A percentile compares a stretch with the other conserved stretches of the same genome.
These are phyloP conservation scores for Cladopsammia gracilis DNA, from an alignment of 64 coral and sea anemone genomes.

Conservation along the genomic window DNA sequence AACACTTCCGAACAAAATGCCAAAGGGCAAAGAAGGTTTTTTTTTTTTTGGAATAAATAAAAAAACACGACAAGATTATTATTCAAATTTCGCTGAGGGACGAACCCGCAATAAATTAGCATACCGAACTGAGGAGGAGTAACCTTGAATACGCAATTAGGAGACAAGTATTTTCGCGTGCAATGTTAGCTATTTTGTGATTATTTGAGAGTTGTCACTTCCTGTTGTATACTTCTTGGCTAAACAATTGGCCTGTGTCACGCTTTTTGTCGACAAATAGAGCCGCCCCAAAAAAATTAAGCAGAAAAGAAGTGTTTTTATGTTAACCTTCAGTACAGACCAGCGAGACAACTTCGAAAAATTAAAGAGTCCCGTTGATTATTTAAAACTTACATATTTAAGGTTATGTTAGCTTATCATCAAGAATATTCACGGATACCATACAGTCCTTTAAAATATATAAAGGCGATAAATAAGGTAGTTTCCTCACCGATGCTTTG, in stretches of 20 bases:
- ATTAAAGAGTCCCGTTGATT: no score
- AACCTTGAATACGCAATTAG: neutral
- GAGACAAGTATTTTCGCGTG: conserved; percentile 18
- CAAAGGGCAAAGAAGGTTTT: no score
- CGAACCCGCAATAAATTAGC: conserved; percentile 45
- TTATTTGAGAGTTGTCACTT: conserved; percentile 11
- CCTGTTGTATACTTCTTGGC: neutral
- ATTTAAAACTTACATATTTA: neutral
- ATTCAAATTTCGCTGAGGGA: conserved; percentile 42
- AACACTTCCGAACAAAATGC: no score
- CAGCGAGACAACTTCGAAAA: neutral
- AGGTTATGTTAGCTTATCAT: neutral
- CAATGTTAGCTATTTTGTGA: conserved; percentile 10
- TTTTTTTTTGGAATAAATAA: no score
- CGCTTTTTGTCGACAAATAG: neutral
- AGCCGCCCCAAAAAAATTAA: neutral
- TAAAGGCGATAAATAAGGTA: neutral
- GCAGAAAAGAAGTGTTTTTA: neutral
- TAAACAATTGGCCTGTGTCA: neutral
- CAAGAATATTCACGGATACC: neutral
- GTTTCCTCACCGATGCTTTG: conserved; percentile 88
- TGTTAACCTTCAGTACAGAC: neutral
- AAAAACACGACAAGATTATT: neutral
- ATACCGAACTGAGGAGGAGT: neutral
- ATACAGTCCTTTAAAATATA: neutral